phyloP scores from a whole-genome alignment of 2,888 invertebrate species.

The Keiferia lycopersicella region DNA sequence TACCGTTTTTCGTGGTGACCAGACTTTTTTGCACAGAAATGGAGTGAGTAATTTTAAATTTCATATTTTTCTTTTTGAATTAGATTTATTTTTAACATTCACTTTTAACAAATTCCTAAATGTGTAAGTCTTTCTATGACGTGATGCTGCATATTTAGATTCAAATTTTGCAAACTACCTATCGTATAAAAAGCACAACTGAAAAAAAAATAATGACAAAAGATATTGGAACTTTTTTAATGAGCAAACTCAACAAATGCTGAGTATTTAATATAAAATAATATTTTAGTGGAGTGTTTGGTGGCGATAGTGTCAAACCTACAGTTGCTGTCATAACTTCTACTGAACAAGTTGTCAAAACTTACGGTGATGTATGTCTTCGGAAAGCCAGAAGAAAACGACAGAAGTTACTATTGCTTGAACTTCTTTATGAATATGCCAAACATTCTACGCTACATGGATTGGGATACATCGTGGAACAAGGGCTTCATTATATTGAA shows the following conservation, averaged over 20 bases:
- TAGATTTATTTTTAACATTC: neutral
- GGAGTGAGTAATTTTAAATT: neutral
- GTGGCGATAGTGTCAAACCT: neutral
- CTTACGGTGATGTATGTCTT: constrained; percentile 41
- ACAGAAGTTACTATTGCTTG: constrained; percentile 42
- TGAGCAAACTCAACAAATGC: too few relatives aligned
- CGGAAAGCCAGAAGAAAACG: constrained; percentile 46
- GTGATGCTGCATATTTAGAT: too few relatives aligned
- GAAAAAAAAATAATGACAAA: too few relatives aligned
- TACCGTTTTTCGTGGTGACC: neutral
- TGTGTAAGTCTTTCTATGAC: too few relatives aligned
- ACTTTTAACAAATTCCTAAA: neutral
- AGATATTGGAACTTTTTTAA: too few relatives aligned
- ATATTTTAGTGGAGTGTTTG: neutral
- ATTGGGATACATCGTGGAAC: constrained; percentile 46
- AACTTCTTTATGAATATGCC: constrained; percentile 45
- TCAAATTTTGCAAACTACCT: too few relatives aligned
- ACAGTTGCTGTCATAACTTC: neutral
- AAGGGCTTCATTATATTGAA: constrained; percentile 42
- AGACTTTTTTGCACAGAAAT: neutral
- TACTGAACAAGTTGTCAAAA: constrained; percentile 21
- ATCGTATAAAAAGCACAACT: too few relatives aligned
- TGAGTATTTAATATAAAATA: too few relatives aligned
- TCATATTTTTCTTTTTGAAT: neutral
- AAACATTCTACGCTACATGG: constrained; percentile 52